Base-by-base conservation (phyloP, 1,140 invertebrate species). In the Scaptomyza hsui region DNA sequence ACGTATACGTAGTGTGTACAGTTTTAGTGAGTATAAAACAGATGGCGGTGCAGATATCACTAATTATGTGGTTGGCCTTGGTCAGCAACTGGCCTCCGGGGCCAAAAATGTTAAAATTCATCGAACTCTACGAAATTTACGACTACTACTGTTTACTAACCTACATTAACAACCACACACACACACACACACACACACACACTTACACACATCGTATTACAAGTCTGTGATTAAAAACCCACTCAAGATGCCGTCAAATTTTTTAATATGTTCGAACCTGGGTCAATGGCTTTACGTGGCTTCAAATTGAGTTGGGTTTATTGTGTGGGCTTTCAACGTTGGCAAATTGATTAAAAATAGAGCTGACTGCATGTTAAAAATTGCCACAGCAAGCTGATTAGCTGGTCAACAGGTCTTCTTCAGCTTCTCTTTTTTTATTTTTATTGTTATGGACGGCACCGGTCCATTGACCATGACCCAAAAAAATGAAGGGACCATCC, bases 381-480 rank as follows among this genome's bases (percentile, higher is more conserved):
- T 79, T 71, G 69, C 59, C 76, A 78, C 72, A 70, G 48, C 39
- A 32, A 13, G 13, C 42, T 26, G 37, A 26, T 42, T 26, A 48
- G 13, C 59, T 55, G 59, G n/a, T n/a, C 3, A 37, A 37, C 32
- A 37, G 48, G 24, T 24, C 77, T 55, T 61, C n/a, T 64, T 41
- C 59, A 13, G 52, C 26, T 64, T 51, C 24, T 24, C 6, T 24
- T 29, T 4, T 26, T 26, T 6, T 2, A 4, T 26, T 26, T 1
- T 7, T 29, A 6, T 29, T 29, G 26, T 77, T 67, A 39, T 55
- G 6, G 7, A 15, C 26, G 7, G 49, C 52, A 52, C 57, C 72
- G 82, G 78, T 88, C 83, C 75, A 78, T 88, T 88, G 82, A 82
- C 82, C 82, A 79, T 88, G 82, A 88, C 82, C 78, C 69, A 89